phyloP scores from a whole-genome alignment of 2,113 vertebrate genomes.

The Lichenostomus cassidix region DNA sequence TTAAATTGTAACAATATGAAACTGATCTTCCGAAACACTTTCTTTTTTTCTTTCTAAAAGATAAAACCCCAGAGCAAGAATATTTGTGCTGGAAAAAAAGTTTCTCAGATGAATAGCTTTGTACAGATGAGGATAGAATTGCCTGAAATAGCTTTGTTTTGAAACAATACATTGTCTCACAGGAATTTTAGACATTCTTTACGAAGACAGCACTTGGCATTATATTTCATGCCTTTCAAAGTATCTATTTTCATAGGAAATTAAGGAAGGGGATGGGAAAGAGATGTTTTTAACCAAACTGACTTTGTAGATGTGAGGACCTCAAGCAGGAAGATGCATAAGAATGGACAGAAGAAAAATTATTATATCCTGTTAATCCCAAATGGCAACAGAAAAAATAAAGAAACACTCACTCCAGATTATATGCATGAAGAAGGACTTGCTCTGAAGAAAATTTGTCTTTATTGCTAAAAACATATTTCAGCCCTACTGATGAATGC shows the following conservation, averaged over 20 bases:
- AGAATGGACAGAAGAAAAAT: background rate
- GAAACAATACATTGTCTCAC: conserved; percentile 15
- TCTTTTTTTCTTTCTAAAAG: conserved; percentile 31
- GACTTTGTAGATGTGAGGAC: background rate
- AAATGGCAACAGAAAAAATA: background rate
- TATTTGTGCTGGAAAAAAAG: conserved; percentile 8
- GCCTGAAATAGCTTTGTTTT: conserved; percentile 61
- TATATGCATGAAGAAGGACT: background rate
- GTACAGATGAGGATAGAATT: conserved; percentile 20
- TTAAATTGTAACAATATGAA: conserved; percentile 36
- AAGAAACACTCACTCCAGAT: background rate
- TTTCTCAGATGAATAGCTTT: background rate
- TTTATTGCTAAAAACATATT: background rate
- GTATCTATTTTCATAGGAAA: conserved; percentile 36
- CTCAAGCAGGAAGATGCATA: background rate
- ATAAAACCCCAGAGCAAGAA: conserved; percentile 34
- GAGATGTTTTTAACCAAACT: background rate
- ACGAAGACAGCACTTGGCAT: conserved; percentile 14
- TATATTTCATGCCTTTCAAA: conserved; percentile 30
- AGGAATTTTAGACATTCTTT: conserved; percentile 39
- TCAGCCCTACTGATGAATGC: background rate
- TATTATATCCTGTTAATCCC: background rate
- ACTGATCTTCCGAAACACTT: conserved; percentile 40
- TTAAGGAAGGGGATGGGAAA: background rate
- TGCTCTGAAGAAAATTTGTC: background rate